Percentiles rank a stretch among this genome's conserved stretches.
Evolutionary conservation across 2,888 invertebrate genomes (phyloP).

Genomic region (Rapana venosa): DNA sequence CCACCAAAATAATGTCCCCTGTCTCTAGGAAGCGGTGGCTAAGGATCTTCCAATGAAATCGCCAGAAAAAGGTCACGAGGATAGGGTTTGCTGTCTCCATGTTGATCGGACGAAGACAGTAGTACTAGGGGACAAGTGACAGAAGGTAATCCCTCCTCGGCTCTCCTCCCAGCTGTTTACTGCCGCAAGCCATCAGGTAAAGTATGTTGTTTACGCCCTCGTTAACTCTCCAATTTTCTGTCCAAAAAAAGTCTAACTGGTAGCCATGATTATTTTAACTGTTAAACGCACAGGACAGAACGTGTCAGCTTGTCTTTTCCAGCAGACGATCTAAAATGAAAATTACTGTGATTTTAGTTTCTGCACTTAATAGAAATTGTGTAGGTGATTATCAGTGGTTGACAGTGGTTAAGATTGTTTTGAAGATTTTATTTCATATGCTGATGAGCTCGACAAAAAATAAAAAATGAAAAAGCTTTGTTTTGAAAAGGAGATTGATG

Average conservation of each 20-base stretch:
- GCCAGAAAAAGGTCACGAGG: constrained; percentile 26
- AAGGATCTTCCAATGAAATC: constrained; percentile 42
- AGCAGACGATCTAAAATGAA: too few species aligned
- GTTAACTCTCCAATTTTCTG: neutral
- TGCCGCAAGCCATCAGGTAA: neutral
- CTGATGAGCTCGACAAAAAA: too few species aligned
- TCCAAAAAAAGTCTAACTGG: neutral
- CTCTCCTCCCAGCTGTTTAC: neutral
- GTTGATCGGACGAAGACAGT: constrained; percentile 17
- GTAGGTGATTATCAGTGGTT: too few species aligned
- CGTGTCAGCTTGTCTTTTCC: too few species aligned
- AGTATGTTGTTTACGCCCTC: neutral
- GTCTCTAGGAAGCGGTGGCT: constrained; percentile 43
- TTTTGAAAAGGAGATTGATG: too few species aligned
- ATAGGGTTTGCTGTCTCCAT: constrained; percentile 34
- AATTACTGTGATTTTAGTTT: too few species aligned
- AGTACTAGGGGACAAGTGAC: neutral
- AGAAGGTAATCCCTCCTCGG: neutral
- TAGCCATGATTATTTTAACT: too few species aligned
- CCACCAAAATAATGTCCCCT: constrained; percentile 30
- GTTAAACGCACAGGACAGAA: too few species aligned
- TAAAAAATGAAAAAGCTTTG: too few species aligned
- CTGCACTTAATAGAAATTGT: too few species aligned
- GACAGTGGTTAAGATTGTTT: too few species aligned
- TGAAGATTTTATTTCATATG: too few species aligned